A percentile compares a stretch with the other conserved stretches of the same genome.
Evolutionary conservation across 1,140 invertebrate genomes (phyloP).

Genomic region (Aphis craccivora): DNA sequence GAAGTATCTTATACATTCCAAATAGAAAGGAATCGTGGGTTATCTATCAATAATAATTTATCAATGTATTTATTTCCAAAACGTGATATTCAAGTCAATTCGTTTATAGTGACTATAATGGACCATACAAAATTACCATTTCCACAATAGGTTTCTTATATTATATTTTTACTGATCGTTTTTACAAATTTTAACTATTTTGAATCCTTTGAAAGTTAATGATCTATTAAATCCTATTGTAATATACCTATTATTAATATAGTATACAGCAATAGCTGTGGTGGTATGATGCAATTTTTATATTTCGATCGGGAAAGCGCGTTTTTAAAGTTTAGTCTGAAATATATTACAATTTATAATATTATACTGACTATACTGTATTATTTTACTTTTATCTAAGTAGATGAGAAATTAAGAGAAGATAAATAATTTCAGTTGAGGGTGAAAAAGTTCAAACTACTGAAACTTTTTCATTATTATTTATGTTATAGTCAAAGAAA

Average conservation of each 20-base stretch:
- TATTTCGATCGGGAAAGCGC: neutral
- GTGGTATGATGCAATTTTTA: neutral
- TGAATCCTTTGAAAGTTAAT: neutral
- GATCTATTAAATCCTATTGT: neutral
- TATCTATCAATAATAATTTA: too few relatives aligned
- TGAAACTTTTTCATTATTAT: neutral
- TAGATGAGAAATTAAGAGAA: neutral
- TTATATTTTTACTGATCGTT: too few relatives aligned
- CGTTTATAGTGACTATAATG: too few relatives aligned
- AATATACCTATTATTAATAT: neutral
- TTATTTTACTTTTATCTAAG: neutral
- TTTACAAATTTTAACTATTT: neutral
- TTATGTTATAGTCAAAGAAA: slow-evolving; percentile 8
- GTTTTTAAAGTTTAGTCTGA: neutral
- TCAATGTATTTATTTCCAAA: too few relatives aligned
- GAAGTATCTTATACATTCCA: too few relatives aligned
- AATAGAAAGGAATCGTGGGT: too few relatives aligned
- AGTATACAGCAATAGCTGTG: too few relatives aligned
- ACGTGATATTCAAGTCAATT: too few relatives aligned
- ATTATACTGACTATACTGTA: too few relatives aligned
- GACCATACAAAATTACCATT: too few relatives aligned
- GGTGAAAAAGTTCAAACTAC: neutral
- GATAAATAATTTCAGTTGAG: neutral
- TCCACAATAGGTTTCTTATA: too few relatives aligned
- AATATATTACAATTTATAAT: neutral